Percentiles rank a stretch among this genome's conserved stretches.
phyloP scores from a whole-genome alignment of 2,888 invertebrate genomes.

The Ecliptopera silaceata region DNA sequence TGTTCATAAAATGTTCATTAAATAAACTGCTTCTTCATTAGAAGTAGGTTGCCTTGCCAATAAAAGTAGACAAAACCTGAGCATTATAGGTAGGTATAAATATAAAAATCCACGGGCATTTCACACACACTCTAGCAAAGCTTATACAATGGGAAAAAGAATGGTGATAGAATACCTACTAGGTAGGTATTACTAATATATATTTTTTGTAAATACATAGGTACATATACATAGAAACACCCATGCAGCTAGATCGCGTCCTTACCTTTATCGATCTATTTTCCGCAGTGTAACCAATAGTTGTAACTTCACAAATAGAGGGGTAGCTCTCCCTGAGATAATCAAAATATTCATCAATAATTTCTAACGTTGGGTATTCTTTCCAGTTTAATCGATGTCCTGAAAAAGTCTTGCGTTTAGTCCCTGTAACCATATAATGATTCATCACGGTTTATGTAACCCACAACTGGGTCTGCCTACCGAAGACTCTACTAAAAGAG shows the following conservation, averaged over 20 bases:
- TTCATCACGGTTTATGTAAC: neutral
- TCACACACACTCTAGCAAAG: too few species aligned
- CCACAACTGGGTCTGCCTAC: too few species aligned
- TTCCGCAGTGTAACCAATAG: slow-evolving; percentile 47
- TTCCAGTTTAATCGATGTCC: slow-evolving; percentile 52
- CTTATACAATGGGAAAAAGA: too few species aligned
- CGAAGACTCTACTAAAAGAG: too few species aligned
- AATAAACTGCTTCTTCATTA: slow-evolving; percentile 1
- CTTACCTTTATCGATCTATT: slow-evolving; percentile 49
- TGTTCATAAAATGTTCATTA: slow-evolving; percentile 5
- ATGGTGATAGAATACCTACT: too few species aligned
- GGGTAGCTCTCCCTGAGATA: slow-evolving; percentile 44
- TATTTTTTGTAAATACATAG: too few species aligned
- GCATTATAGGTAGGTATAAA: too few species aligned
- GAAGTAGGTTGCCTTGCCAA: neutral
- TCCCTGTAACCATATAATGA: neutral
- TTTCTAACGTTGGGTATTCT: slow-evolving; percentile 44
- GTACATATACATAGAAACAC: too few species aligned
- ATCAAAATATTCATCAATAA: slow-evolving; percentile 49
- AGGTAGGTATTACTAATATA: neutral
- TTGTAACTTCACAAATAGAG: slow-evolving; percentile 46
- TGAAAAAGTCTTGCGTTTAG: slow-evolving; percentile 26
- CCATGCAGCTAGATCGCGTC: too few species aligned
- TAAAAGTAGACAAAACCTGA: neutral
- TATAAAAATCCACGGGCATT: too few species aligned